A percentile compares a stretch with the other conserved stretches of the same genome.
These are phyloP conservation scores for Panonychus citri DNA, from an alignment of 1,140 invertebrate species.

Conservation along the genomic window DNA sequence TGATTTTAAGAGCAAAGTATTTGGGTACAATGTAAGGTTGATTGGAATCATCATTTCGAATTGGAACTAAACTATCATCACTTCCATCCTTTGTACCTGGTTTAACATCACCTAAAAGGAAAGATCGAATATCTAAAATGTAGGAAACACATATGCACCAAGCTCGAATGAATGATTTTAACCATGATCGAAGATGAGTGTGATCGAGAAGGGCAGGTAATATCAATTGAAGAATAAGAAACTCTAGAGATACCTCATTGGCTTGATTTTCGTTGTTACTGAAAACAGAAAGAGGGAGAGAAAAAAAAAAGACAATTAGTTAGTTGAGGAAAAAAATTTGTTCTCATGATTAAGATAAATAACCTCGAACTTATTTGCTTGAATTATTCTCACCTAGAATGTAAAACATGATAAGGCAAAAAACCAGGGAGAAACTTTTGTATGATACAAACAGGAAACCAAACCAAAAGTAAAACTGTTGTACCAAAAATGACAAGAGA, in stretches of 20 bases:
- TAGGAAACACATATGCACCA: constrained; percentile 76
- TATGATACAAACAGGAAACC: constrained; percentile 75
- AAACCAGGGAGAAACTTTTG: constrained; percentile 57
- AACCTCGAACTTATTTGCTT: not conserved
- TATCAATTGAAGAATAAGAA: constrained; percentile 82
- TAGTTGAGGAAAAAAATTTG: too few relatives aligned
- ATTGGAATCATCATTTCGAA: constrained; percentile 18
- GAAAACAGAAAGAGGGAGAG: constrained; percentile 13
- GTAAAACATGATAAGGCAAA: constrained; percentile 70
- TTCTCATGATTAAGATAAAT: constrained; percentile 4
- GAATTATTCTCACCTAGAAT: constrained; percentile 22
- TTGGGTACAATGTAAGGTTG: constrained; percentile 65
- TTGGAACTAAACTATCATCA: constrained; percentile 11
- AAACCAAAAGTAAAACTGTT: constrained; percentile 80
- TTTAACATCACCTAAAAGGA: constrained; percentile 47
- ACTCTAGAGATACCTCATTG: constrained; percentile 69
- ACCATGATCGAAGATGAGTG: constrained; percentile 72
- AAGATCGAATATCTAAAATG: constrained; percentile 62
- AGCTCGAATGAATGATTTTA: constrained; percentile 53
- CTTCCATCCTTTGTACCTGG: constrained; percentile 9
- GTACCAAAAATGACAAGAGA: constrained; percentile 90
- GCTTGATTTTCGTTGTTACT: constrained; percentile 48
- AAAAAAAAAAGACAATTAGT: too few relatives aligned
- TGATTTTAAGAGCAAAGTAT: constrained; percentile 39
- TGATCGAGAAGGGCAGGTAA: constrained; percentile 86